Base-by-base conservation (phyloP, 1,140 invertebrate genomes). In the Saccostrea glomerata region DNA sequence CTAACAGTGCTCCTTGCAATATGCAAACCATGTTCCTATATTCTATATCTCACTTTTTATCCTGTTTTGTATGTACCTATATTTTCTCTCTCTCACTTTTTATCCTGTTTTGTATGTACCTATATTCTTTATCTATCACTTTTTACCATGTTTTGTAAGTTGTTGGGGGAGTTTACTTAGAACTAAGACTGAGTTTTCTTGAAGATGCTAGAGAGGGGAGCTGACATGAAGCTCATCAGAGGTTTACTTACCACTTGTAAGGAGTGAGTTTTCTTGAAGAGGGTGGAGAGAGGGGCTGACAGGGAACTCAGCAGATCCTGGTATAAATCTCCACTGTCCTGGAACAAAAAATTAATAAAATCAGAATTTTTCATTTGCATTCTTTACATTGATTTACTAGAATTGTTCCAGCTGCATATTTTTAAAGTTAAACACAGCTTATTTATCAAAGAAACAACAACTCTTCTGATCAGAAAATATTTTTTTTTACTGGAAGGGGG, bases 261-360 rank as follows among this genome's bases (percentile, higher is more conserved):
- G 36, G 87, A 88, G 87, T 93, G 92, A 5, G 92, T 90, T 85
- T 91, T 93, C 60, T 90, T 91, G 86, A 93, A 93, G 36, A 93
- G 83, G 0, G 70, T 60, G 36, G 93, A 93, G 60, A 93, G 83
- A n/a, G 88, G 86, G 36, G 92, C 91, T 30, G 92, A 91, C 2
- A 93, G 66, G 85, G 56, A 36, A 2, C 88, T 86, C 56, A 93
- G 66, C 13, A 89, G 63, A 40, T 93, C 90, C 20, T 90, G 90
- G 89, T 93, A 93, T 11, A 92, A 55, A 2, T 90, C 82, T 82
- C 89, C 83, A 86, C 92, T 93, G n/a, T 86, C 90, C 92, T 93
- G 89, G 30, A 92, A 86, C 30, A n/a, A 87, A 77, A 0, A 77
- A 36, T 7, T 30, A 15, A 15, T 36, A 77, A 77, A 77, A 36